Conservation (phyloP, 2,113 vertebrate species). For the Indicator maculatus region DNA sequence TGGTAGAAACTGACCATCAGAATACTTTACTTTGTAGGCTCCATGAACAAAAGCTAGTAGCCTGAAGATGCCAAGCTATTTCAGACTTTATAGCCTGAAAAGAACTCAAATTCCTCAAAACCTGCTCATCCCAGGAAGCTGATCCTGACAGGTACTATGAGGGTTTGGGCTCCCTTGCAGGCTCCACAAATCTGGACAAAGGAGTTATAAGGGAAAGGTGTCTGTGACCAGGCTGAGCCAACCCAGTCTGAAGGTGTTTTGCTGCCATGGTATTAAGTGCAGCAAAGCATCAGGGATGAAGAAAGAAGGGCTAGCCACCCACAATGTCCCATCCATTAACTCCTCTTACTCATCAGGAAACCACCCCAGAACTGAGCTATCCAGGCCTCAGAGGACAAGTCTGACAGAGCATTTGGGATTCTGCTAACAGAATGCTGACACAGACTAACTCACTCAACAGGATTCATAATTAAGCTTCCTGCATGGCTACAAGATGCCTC, state of each 20-base stretch:
- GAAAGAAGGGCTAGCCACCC: neutral
- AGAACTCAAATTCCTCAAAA: neutral
- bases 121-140: neutral
- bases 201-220: neutral
- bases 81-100: neutral
- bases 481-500: neutral
- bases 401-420: rapidly evolving
- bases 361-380: neutral
- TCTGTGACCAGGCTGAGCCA: neutral
- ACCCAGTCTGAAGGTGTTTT: neutral
- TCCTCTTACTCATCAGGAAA: neutral
- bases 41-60: neutral
- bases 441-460: neutral
- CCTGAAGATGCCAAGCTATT: neutral
- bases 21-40: neutral
- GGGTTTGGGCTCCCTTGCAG: neutral
- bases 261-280: rapidly evolving
- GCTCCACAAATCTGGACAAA: neutral
- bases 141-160: neutral
- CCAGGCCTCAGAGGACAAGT: neutral
- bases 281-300: neutral
- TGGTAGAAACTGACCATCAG: neutral
- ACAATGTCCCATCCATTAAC: neutral
- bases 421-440: neutral
- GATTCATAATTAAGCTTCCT: neutral